phyloP scores from a whole-genome alignment of 2,888 invertebrate species.

The Philereme vetulata region DNA sequence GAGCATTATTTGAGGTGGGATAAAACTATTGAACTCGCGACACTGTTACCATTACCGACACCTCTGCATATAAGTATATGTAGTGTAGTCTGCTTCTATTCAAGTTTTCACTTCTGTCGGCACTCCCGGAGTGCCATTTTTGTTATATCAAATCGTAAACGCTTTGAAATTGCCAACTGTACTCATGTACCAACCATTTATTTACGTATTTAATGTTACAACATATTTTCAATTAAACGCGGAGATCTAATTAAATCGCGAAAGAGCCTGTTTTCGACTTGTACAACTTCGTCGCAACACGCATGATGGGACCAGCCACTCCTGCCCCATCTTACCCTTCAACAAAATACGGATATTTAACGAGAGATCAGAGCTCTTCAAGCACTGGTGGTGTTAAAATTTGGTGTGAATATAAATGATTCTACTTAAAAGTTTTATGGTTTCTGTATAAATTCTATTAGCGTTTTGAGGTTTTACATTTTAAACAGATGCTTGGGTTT shows the following conservation, averaged over 20 bases:
- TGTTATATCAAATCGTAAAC: background rate
- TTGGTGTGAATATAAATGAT: conserved; percentile 73
- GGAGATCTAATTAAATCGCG: conserved; percentile 69
- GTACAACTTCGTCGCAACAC: conserved; percentile 61
- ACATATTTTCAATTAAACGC: conserved; percentile 73
- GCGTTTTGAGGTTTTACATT: conserved; percentile 73
- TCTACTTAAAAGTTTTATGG: conserved; percentile 77
- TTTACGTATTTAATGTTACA: conserved; percentile 63
- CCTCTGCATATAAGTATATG: background rate
- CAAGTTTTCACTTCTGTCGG: no score
- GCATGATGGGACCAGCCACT: conserved; percentile 53
- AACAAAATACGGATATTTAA: conserved; percentile 33
- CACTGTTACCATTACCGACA: no score
- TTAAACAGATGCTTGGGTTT: conserved; percentile 65
- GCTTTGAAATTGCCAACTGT: conserved; percentile 39
- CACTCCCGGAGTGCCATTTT: no score
- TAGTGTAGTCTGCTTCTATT: background rate
- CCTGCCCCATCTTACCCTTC: conserved; percentile 40
- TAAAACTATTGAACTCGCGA: no score
- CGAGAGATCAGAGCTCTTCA: conserved; percentile 43
- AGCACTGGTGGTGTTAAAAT: conserved; percentile 54
- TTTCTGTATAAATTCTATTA: conserved; percentile 76
- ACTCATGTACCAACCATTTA: conserved; percentile 58
- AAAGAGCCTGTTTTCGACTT: conserved; percentile 70
- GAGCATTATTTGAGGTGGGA: no score